phyloP scores from a whole-genome alignment of 2,888 invertebrate species.

The Phyllotreta striolata region DNA sequence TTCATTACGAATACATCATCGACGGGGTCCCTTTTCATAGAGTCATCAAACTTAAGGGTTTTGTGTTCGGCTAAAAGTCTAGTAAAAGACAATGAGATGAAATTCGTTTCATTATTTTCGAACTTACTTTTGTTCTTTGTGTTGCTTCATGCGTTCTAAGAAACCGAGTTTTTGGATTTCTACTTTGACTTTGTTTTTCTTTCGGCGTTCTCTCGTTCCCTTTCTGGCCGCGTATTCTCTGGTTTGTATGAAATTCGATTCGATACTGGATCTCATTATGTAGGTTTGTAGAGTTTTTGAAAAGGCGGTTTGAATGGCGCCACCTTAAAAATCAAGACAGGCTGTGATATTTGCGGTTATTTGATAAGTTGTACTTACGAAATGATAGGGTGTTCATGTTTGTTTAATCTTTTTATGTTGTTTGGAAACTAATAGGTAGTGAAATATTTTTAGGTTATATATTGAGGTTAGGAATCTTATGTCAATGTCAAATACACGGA shows the following conservation, averaged over 20 bases:
- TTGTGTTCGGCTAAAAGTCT: slow-evolving; percentile 61
- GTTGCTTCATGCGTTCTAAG: slow-evolving; percentile 74
- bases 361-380: slow-evolving; percentile 16
- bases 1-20: slow-evolving; percentile 72
- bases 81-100: slow-evolving; percentile 30
- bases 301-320: slow-evolving; percentile 1
- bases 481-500: no score
- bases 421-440: not conserved
- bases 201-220: slow-evolving; percentile 80
- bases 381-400: slow-evolving; percentile 25
- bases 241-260: slow-evolving; percentile 39
- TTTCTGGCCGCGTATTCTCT: slow-evolving; percentile 78
- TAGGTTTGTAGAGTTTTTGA: slow-evolving; percentile 25
- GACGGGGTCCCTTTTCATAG: slow-evolving; percentile 63
- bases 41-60: slow-evolving; percentile 69
- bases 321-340: slow-evolving; percentile 15
- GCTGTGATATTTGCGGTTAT: not conserved
- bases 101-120: not conserved
- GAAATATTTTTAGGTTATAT: no score
- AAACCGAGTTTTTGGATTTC: slow-evolving; percentile 79
- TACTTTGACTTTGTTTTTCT: slow-evolving; percentile 77
- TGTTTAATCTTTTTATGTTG: slow-evolving; percentile 3
- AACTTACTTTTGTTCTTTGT: slow-evolving; percentile 63
- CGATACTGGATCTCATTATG: slow-evolving; percentile 25
- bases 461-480: no score